Evolutionary conservation across 2,888 invertebrate species (phyloP).

Genomic region (Sarcophaga rosellei): DNA sequence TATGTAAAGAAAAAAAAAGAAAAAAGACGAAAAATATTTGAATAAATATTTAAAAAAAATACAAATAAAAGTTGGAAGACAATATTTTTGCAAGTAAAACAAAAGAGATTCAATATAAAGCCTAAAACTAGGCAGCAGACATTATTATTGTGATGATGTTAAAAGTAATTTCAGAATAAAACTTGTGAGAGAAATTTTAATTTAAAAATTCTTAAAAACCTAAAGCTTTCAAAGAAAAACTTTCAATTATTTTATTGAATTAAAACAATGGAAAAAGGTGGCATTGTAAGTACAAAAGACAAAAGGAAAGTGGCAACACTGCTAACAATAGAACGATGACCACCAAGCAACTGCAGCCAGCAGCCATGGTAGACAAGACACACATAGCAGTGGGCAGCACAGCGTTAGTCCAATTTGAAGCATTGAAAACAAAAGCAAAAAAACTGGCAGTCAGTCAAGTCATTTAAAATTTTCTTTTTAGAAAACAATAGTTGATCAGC

Average conservation of each 20-base stretch:
- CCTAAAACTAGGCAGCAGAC: not conserved
- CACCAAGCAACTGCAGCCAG: not conserved
- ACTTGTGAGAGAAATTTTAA: not conserved
- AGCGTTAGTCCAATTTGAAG: constrained; percentile 4
- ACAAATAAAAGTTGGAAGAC: not conserved
- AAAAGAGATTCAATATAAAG: not conserved
- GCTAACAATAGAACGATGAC: not conserved
- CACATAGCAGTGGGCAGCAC: not conserved
- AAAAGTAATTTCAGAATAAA: not conserved
- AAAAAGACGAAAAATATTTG: not conserved
- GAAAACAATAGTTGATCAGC: constrained; percentile 40
- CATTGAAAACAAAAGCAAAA: constrained; percentile 5
- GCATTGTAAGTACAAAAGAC: not conserved
- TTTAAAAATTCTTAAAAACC: not conserved
- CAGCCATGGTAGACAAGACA: not conserved
- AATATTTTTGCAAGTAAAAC: not conserved
- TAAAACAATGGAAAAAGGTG: not conserved
- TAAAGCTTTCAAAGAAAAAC: not conserved
- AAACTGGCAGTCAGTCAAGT: not conserved
- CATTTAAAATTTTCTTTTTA: no score
- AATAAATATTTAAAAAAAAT: not conserved
- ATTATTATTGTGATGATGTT: no score
- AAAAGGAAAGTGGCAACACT: not conserved
- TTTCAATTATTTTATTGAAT: not conserved
- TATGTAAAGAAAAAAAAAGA: not conserved